phyloP scores from a whole-genome alignment of 35 echinoderm and acorn worm species.

The Acanthaster planci region DNA sequence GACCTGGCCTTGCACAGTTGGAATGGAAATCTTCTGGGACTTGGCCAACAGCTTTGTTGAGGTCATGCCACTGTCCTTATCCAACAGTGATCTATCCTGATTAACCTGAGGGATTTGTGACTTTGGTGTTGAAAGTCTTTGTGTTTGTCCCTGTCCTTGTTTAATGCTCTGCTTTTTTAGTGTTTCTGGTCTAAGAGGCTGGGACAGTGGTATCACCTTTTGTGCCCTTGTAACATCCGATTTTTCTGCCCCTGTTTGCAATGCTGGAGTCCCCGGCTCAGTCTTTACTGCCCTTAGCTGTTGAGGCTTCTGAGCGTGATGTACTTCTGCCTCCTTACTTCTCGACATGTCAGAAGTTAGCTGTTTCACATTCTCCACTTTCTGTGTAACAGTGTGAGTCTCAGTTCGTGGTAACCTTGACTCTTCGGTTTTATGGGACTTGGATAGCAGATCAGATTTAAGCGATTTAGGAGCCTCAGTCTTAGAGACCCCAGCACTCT shows the following conservation, averaged over 20 bases:
- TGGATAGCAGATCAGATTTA: neutral
- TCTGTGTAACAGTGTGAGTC: neutral
- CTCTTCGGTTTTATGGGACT: neutral
- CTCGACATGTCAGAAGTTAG: neutral
- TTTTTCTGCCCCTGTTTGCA: no score
- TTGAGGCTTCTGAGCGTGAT: neutral
- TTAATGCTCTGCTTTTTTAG: neutral
- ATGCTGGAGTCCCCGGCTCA: neutral
- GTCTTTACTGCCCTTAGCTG: neutral
- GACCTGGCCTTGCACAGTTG: neutral
- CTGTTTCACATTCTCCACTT: neutral
- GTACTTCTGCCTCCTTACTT: neutral
- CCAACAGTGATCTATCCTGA: neutral
- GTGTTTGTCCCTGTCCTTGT: neutral
- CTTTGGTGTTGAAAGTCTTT: neutral
- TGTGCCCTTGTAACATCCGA: neutral
- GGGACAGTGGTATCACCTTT: neutral
- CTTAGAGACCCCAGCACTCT: neutral
- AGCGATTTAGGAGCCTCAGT: neutral
- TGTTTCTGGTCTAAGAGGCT: slow-evolving; percentile 4
- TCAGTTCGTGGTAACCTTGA: neutral
- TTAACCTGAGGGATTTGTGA: neutral
- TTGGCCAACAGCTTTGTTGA: neutral
- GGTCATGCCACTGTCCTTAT: neutral
- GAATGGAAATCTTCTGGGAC: neutral